Conservation (phyloP, 2,113 vertebrate genomes). For the Phodopus roborovskii region DNA sequence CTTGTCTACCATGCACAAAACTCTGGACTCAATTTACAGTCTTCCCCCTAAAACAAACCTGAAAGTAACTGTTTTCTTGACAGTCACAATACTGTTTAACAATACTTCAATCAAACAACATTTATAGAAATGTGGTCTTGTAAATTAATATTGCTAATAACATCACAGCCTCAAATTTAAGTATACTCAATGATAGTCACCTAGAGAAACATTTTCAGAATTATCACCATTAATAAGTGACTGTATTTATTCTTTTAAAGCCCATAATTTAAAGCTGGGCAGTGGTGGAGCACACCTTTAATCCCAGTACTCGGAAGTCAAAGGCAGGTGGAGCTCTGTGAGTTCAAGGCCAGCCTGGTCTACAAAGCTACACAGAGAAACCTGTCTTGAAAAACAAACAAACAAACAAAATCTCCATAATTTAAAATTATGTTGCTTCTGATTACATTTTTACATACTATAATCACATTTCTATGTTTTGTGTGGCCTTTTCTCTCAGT, state of each 20-base stretch:
- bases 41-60: not conserved
- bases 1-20: not conserved
- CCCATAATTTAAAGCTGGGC: not conserved
- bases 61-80: conserved; percentile 1
- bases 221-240: not conserved
- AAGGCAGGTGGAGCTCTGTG: too few relatives aligned
- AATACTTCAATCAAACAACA: not conserved
- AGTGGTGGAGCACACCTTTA: too few relatives aligned
- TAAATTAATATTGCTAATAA: not conserved
- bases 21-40: not conserved
- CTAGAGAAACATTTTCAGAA: not conserved
- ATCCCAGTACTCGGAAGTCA: too few relatives aligned
- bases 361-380: too few relatives aligned
- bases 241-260: conserved; percentile 15
- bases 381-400: too few relatives aligned
- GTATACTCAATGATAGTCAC: not conserved
- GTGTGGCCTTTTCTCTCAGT: not conserved
- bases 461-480: not conserved
- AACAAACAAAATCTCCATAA: not conserved
- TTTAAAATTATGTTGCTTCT: conserved; percentile 11
- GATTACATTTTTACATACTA: not conserved
- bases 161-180: not conserved
- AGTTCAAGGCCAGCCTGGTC: too few relatives aligned
- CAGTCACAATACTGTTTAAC: not conserved
- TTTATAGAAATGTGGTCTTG: not conserved